Conservation (phyloP, 2,113 vertebrate species). For the Pholis gunnellus region DNA sequence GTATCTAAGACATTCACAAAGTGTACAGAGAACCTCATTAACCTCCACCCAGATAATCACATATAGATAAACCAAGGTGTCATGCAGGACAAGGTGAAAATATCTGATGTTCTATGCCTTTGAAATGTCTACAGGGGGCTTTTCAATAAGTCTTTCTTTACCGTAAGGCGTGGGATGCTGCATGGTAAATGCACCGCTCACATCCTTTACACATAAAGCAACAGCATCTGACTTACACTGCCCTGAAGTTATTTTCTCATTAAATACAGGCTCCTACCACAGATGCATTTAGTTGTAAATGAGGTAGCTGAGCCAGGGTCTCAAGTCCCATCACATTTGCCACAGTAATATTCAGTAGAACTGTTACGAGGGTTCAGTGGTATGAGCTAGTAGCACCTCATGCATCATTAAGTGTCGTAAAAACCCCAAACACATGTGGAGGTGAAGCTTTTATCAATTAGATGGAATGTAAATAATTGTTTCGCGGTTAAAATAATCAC, state of each 20-base stretch:
- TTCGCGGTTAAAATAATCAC: conserved; percentile 62
- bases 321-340: conserved; percentile 35
- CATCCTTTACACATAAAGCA: conserved; percentile 44
- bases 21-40: neutral
- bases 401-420: conserved; percentile 49
- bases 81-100: conserved; percentile 5
- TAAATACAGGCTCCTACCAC: conserved; percentile 47
- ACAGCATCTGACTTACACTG: conserved; percentile 26
- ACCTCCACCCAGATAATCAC: conserved; percentile 27
- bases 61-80: neutral
- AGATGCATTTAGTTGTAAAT: conserved; percentile 46
- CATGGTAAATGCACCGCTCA: conserved; percentile 22
- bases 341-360: conserved; percentile 30
- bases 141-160: neutral
- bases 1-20: neutral
- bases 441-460: conserved; percentile 63
- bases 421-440: conserved; percentile 52
- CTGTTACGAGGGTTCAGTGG: conserved; percentile 13
- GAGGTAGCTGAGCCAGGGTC: conserved; percentile 7
- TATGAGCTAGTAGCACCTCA: conserved; percentile 30
- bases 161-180: neutral
- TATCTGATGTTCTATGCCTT: conserved; percentile 11
- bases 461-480: conserved; percentile 65
- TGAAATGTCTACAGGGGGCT: neutral
- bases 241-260: conserved; percentile 48